A percentile compares a stretch with the other conserved stretches of the same genome.
These are phyloP conservation scores for Leptinotarsa defecta DNA, from an alignment of 1,140 invertebrate genomes.

Conservation along the genomic window DNA sequence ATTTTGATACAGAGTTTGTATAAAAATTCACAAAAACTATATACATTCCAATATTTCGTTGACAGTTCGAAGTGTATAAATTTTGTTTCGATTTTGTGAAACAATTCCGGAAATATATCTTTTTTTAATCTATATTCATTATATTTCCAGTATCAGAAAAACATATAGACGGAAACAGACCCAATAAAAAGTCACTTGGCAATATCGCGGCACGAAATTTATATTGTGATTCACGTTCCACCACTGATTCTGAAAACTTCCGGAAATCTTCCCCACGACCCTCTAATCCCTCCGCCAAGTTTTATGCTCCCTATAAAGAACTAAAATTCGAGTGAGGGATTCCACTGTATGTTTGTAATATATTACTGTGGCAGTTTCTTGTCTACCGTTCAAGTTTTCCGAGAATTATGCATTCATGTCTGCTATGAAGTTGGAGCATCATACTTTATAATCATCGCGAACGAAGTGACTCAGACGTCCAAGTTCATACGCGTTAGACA, in stretches of 20 bases:
- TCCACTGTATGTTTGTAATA: constrained; percentile 28
- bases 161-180: no score
- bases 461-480: constrained; percentile 24
- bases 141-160: no score
- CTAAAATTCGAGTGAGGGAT: constrained; percentile 24
- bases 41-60: no score
- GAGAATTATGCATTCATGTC: constrained; percentile 27
- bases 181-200: no score
- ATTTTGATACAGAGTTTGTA: no score
- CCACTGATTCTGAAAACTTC: neutral
- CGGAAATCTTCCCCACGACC: neutral
- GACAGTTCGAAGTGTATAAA: no score
- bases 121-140: no score
- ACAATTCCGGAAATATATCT: no score
- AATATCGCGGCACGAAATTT: no score
- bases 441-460: constrained; percentile 27
- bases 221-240: neutral
- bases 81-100: no score
- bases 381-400: constrained; percentile 19
- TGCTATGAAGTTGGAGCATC: constrained; percentile 29
- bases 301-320: constrained; percentile 28
- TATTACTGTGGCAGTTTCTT: constrained; percentile 25
- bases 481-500: constrained; percentile 22
- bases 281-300: constrained; percentile 19
- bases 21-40: no score